phyloP scores from a whole-genome alignment of 2,113 vertebrate genomes.

The Bos indicus region DNA sequence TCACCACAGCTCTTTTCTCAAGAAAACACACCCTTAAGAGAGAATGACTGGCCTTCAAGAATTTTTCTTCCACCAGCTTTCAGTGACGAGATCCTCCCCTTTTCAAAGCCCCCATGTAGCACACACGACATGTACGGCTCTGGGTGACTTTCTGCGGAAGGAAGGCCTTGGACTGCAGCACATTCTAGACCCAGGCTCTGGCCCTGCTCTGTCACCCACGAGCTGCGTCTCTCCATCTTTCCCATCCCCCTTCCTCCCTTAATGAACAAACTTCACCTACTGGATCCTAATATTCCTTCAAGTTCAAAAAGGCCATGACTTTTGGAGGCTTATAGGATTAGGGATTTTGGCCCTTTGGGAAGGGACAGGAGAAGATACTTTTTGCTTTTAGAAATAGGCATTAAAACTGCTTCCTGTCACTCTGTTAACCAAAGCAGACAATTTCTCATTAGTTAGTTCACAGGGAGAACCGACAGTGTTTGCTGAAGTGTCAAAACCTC shows the following conservation, averaged over 20 bases:
- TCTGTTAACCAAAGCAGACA: constrained; percentile 24
- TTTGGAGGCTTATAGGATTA: not conserved
- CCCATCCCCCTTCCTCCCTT: not conserved
- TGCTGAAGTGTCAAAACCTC: constrained; percentile 58
- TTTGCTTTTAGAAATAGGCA: constrained; percentile 33
- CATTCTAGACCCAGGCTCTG: not conserved
- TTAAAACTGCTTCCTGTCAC: constrained; percentile 48
- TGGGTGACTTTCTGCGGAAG: not conserved
- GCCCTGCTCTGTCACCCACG: not conserved
- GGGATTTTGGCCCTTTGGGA: not conserved
- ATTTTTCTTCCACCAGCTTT: not conserved
- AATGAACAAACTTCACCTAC: not conserved
- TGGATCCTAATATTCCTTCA: not conserved
- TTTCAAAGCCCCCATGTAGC: not conserved
- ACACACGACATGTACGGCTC: not conserved
- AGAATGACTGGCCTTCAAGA: not conserved
- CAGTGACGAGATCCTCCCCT: not conserved
- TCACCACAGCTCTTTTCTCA: not conserved
- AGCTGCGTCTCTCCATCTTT: not conserved
- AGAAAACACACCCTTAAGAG: not conserved
- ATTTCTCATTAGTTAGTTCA: constrained; percentile 29
- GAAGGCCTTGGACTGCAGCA: not conserved
- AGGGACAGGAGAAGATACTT: not conserved
- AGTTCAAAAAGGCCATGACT: not conserved
- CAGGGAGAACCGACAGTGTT: not conserved